A percentile compares a stretch with the other conserved stretches of the same genome.
phyloP scores from a whole-genome alignment of 2,888 invertebrate species.

The Dynastes tityus region DNA sequence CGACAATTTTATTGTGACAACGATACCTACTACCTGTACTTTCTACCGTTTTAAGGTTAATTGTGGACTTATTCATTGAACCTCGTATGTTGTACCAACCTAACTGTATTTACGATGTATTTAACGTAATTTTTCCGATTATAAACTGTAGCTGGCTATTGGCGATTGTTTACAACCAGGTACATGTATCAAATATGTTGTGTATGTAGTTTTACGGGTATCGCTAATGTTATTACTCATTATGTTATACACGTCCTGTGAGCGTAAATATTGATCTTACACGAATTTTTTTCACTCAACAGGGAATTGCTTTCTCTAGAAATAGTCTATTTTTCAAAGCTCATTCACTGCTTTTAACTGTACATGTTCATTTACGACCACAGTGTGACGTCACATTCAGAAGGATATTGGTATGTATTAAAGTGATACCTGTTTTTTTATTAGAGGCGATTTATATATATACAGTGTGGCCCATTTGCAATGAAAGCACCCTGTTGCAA shows the following conservation, averaged over 20 bases:
- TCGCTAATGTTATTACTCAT: not conserved
- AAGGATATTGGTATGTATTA: not conserved
- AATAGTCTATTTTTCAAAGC: constrained; percentile 7
- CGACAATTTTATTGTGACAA: no score
- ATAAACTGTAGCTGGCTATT: not conserved
- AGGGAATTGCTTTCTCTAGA: not conserved
- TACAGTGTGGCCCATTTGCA: no score
- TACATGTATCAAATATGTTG: not conserved
- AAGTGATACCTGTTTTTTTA: not conserved
- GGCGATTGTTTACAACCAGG: no score
- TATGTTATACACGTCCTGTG: not conserved
- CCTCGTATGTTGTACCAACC: no score
- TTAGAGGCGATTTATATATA: no score
- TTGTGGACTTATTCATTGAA: no score
- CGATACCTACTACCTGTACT: no score
- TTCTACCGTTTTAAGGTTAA: no score
- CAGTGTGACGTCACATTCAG: not conserved
- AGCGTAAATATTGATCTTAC: constrained; percentile 7
- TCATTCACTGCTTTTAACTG: not conserved
- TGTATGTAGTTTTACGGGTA: not conserved
- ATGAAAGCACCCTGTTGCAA: no score
- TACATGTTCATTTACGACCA: not conserved
- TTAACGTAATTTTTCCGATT: not conserved
- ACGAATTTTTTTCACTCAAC: not conserved
- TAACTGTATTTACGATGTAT: no score